A percentile compares a stretch with the other conserved stretches of the same genome.
These are phyloP conservation scores for Eptatretus atami DNA, from an alignment of 2,797 vertebrate species.

Conservation along the genomic window DNA sequence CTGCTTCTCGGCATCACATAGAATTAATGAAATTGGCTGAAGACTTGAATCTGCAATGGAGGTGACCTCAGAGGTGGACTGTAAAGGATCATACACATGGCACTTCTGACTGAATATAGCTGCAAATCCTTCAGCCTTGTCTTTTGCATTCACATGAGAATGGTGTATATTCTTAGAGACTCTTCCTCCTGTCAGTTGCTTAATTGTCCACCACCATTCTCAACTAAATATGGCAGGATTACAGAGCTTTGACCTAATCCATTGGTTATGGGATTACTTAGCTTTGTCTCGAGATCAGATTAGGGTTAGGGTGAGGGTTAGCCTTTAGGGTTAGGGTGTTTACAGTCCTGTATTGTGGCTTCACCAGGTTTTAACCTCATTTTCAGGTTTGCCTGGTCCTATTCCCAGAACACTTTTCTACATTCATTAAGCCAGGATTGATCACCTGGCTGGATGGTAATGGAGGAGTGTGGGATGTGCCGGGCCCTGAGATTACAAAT, in stretches of 20 bases:
- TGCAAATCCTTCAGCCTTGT: no score
- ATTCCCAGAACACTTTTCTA: not conserved
- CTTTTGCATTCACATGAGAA: no score
- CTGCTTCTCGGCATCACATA: not conserved
- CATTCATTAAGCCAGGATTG: not conserved
- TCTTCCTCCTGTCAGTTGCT: not conserved
- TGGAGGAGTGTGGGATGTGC: constrained; percentile 1
- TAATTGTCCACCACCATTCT: constrained; percentile 1
- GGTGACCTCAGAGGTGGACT: no score
- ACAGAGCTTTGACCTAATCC: not conserved
- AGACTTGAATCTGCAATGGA: no score
- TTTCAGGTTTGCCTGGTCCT: not conserved
- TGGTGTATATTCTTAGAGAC: no score
- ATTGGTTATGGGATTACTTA: constrained; percentile 1
- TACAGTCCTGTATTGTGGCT: not conserved
- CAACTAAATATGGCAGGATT: not conserved
- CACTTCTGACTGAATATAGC: no score
- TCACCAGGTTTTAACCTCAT: not conserved
- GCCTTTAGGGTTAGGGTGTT: not conserved
- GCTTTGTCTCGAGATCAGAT: not conserved
- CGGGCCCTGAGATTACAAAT: not conserved
- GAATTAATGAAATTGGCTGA: no score
- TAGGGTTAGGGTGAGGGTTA: not conserved
- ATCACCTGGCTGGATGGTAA: constrained; percentile 2
- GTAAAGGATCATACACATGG: no score